A percentile compares a stretch with the other conserved stretches of the same genome.
phyloP scores from a whole-genome alignment of 2,113 vertebrate species.

The Tringa solitaria region DNA sequence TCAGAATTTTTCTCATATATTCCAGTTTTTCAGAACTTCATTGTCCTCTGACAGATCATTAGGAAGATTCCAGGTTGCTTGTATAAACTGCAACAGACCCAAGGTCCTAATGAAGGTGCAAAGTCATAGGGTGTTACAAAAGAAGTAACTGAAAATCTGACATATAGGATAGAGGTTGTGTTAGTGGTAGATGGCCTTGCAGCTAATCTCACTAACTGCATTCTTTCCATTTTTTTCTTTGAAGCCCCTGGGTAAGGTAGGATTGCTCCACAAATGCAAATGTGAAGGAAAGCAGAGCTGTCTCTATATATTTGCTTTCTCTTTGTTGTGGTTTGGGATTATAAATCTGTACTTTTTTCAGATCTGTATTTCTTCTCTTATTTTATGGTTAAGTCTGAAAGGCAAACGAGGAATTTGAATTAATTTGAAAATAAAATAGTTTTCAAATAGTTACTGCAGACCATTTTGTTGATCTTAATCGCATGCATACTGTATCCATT shows the following conservation, averaged over 20 bases:
- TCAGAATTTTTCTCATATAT: not conserved
- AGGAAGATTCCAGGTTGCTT: not conserved
- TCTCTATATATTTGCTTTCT: not conserved
- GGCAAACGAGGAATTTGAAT: not conserved
- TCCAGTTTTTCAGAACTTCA: not conserved
- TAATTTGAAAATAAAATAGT: not conserved
- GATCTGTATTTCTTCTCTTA: not conserved
- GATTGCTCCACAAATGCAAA: not conserved
- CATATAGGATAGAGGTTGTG: fast-evolving
- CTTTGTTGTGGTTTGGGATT: not conserved
- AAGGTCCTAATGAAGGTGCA: not conserved
- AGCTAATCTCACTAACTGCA: not conserved
- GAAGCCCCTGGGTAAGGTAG: not conserved
- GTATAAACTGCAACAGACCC: not conserved
- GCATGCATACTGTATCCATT: not conserved
- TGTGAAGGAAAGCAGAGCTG: fast-evolving
- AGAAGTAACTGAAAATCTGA: not conserved
- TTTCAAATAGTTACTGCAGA: not conserved
- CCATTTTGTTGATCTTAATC: not conserved
- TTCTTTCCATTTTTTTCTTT: not conserved
- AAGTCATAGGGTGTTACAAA: not conserved
- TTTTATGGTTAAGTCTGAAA: not conserved
- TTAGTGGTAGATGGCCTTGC: not conserved
- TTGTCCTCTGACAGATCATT: not conserved
- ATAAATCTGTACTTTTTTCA: not conserved